Conservation (phyloP, 1,140 invertebrate species). For the Brachystomella parvula region DNA sequence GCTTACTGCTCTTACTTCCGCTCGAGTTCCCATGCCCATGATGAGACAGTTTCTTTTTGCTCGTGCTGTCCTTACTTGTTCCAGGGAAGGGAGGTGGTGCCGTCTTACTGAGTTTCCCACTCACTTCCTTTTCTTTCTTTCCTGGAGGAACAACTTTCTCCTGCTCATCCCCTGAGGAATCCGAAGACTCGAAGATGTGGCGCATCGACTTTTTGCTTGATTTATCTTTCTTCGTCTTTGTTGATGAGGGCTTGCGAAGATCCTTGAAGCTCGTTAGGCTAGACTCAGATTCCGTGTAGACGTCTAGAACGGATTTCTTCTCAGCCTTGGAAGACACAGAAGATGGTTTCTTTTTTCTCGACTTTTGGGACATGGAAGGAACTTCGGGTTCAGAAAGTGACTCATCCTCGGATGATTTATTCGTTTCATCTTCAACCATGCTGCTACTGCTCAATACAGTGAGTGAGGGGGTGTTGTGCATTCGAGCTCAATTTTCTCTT, state of each 20-base stretch:
- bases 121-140: constrained; percentile 30
- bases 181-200: constrained; percentile 28
- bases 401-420: constrained; percentile 1
- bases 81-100: too few relatives aligned
- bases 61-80: constrained; percentile 39
- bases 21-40: background rate
- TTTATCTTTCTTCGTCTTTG: constrained; percentile 27
- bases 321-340: background rate
- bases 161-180: constrained; percentile 35
- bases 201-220: constrained; percentile 27
- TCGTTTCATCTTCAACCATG: background rate
- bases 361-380: background rate
- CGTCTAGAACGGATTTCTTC: constrained; percentile 8
- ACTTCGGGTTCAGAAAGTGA: background rate
- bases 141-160: constrained; percentile 41
- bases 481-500: constrained; percentile 36
- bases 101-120: too few relatives aligned
- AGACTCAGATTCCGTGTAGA: constrained; percentile 34
- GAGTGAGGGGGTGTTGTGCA: constrained; percentile 7
- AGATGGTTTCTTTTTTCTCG: background rate
- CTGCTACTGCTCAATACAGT: background rate
- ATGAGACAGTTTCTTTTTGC: constrained; percentile 19
- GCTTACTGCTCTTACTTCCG: constrained; percentile 8
- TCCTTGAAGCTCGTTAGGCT: constrained; percentile 15
- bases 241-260: background rate